These are phyloP conservation scores for Chelon auratus DNA, from an alignment of 2,797 vertebrate species.

Conservation along the genomic window DNA sequence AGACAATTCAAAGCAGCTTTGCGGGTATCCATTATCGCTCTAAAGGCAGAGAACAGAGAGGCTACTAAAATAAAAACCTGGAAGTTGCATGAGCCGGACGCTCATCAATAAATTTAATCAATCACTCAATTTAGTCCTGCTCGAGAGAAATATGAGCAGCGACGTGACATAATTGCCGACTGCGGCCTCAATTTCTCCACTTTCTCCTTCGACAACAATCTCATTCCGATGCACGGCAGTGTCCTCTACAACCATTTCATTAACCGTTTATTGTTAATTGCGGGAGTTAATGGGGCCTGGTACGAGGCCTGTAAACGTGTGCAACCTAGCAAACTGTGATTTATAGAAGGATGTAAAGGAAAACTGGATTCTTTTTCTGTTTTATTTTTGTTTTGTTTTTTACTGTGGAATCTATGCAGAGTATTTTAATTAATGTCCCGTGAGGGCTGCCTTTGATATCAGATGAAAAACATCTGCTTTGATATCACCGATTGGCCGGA, in stretches of 20 bases:
- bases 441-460: constrained; percentile 14
- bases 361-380: neutral
- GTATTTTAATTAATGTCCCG: constrained; percentile 8
- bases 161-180: no score
- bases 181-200: neutral
- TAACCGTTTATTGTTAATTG: constrained; percentile 64
- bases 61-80: no score
- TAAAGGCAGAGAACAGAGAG: no score
- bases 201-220: constrained; percentile 38
- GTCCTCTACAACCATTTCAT: constrained; percentile 37
- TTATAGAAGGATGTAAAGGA: neutral
- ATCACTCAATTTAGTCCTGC: no score
- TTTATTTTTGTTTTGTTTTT: neutral
- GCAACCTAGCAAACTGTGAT: constrained; percentile 17
- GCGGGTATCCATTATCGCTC: no score
- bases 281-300: constrained; percentile 45
- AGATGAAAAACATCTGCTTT: constrained; percentile 27
- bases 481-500: constrained; percentile 28
- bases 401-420: neutral
- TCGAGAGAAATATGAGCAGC: no score
- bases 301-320: constrained; percentile 28
- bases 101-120: no score
- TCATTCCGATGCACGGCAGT: constrained; percentile 48
- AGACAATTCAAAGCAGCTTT: no score
- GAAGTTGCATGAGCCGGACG: no score